Conservation (phyloP, 1,140 invertebrate species). For the Hycleus phaleratus region DNA sequence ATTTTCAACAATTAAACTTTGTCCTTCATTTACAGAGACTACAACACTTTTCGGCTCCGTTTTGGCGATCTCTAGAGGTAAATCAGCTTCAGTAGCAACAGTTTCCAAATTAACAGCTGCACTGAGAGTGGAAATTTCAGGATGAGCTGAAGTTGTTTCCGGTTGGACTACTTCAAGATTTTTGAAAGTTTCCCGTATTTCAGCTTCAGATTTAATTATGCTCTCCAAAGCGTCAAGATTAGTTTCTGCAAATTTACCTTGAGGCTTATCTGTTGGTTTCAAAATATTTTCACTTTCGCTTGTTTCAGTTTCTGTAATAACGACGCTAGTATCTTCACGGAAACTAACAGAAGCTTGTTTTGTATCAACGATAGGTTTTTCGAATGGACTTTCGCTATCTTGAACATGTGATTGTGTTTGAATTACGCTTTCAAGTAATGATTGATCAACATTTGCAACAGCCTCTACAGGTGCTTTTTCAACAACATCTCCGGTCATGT, state of each 20-base stretch:
- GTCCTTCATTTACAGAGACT: constrained; percentile 48
- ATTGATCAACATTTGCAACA: constrained; percentile 36
- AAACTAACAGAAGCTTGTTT: constrained; percentile 28
- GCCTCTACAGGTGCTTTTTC: constrained; percentile 7
- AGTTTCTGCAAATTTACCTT: constrained; percentile 33
- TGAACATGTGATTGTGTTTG: constrained; percentile 30
- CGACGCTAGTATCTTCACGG: constrained; percentile 26
- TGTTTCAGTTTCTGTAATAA: constrained; percentile 21
- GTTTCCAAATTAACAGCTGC: constrained; percentile 43
- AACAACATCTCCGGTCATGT: constrained; percentile 30
- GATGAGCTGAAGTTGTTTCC: constrained; percentile 38
- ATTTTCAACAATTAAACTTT: constrained; percentile 49
- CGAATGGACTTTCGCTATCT: constrained; percentile 36
- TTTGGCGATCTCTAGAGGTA: constrained; percentile 38
- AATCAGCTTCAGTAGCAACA: constrained; percentile 30
- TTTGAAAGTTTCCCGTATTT: constrained; percentile 43
- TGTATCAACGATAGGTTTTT: constrained; percentile 20
- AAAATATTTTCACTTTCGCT: constrained; percentile 3
- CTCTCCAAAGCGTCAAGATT: constrained; percentile 40
- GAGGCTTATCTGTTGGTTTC: constrained; percentile 4
- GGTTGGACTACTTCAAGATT: constrained; percentile 51
- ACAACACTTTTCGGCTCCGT: constrained; percentile 44
- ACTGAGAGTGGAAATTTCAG: constrained; percentile 41
- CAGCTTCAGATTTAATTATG: constrained; percentile 41
- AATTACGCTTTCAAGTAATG: constrained; percentile 34